These are phyloP conservation scores for Melieria picta DNA, from an alignment of 2,888 invertebrate genomes.

Conservation along the genomic window DNA sequence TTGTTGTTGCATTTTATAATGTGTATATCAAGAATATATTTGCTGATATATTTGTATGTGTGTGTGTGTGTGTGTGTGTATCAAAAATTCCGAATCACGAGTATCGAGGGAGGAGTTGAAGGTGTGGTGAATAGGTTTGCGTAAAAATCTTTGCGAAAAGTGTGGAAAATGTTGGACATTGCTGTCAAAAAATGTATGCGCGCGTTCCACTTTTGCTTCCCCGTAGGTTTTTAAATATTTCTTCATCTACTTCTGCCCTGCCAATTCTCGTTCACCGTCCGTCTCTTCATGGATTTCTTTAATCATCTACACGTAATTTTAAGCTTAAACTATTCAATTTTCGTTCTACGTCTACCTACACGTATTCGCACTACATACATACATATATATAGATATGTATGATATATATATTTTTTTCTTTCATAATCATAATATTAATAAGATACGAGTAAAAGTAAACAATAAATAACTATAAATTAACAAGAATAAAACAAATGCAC, in stretches of 20 bases:
- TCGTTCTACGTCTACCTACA: slow-evolving; percentile 5
- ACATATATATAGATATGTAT: background rate
- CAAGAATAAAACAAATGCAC: slow-evolving; percentile 47
- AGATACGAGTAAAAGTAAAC: slow-evolving; percentile 25
- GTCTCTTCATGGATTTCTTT: background rate
- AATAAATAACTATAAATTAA: slow-evolving; percentile 36
- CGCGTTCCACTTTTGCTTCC: background rate
- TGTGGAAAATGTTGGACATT: too few relatives aligned
- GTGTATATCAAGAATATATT: too few relatives aligned
- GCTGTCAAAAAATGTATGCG: background rate
- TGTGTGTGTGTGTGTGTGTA: too few relatives aligned
- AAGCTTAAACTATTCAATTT: slow-evolving; percentile 6
- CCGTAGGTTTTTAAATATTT: background rate
- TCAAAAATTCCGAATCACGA: too few relatives aligned
- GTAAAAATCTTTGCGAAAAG: too few relatives aligned
- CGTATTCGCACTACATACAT: slow-evolving; percentile 6
- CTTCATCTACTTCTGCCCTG: background rate
- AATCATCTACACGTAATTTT: background rate
- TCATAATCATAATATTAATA: too few relatives aligned
- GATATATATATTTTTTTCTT: background rate
- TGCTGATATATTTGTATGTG: too few relatives aligned
- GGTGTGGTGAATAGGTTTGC: too few relatives aligned
- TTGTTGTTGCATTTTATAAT: too few relatives aligned
- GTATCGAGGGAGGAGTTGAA: too few relatives aligned
- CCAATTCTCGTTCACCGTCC: background rate